Conservation (phyloP, 2,113 vertebrate genomes). For the Ceyx cyanopectus region DNA sequence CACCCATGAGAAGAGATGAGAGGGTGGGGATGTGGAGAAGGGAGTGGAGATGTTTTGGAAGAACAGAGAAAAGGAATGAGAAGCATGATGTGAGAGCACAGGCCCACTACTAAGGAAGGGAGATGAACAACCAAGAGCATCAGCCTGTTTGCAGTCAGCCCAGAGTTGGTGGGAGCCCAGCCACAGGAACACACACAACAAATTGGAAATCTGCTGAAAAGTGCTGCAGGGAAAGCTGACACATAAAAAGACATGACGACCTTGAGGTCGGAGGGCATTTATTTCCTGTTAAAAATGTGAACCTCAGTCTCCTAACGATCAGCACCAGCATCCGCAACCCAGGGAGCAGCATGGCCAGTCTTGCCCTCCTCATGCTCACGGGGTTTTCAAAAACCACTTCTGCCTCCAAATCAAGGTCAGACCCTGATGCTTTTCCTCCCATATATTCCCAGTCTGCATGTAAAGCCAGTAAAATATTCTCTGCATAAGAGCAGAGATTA, state of each 20-base stretch:
- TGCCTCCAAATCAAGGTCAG: not conserved
- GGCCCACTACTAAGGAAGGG: not conserved
- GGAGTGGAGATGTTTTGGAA: not conserved
- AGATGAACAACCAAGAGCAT: rapidly evolving
- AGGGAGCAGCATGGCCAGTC: not conserved
- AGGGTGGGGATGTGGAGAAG: not conserved
- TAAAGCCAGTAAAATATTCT: not conserved
- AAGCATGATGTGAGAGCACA: not conserved
- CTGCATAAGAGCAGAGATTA: not conserved
- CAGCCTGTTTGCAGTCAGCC: not conserved
- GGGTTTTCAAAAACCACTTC: not conserved
- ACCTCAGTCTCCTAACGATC: not conserved
- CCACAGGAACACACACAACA: rapidly evolving
- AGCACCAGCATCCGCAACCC: rapidly evolving
- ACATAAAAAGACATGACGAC: not conserved
- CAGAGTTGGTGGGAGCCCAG: not conserved
- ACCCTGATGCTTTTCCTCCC: not conserved
- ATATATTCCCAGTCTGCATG: rapidly evolving
- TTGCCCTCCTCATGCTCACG: rapidly evolving
- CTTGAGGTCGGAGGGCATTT: not conserved
- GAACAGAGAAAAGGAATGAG: not conserved
- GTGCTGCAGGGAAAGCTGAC: not conserved
- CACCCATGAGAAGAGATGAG: not conserved
- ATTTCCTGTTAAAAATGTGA: not conserved
- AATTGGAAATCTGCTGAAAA: not conserved